Base-by-base conservation (phyloP, 2,113 vertebrate genomes). In the Scopus umbretta region DNA sequence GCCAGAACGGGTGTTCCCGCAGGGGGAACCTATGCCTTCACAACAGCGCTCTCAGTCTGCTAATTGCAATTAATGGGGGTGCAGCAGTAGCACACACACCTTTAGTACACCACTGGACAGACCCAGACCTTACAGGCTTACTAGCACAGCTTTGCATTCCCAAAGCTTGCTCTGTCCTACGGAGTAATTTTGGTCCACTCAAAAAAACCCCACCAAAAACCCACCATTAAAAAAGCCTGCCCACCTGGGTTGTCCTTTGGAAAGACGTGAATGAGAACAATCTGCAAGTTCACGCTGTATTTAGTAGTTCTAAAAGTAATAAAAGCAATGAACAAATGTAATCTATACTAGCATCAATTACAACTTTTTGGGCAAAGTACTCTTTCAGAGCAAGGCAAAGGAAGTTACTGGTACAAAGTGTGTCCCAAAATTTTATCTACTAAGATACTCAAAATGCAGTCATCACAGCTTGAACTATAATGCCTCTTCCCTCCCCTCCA, bases 1-100 rank as follows among this genome's bases (percentile, higher is more conserved):
- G 1, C 38, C 76, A 62, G 47, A 65, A 58, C 0, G 1, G 21
- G 30, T 1, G 0, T 10, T 85, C 62, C 20, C 2, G 0, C 25
- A 38, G 38, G 18, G 32, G 30, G n/a, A n/a, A n/a, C 49, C 55
- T 19, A 0, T 16, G 36, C 55, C 84, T 74, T n/a, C 47, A 6
- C 30, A 53, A 32, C 47, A 52, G 68, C 30, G 5, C 36, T 40
- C 50, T 30, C 2, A 0, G 26, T 47, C 26, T 30, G 13, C 29
- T n/a, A 34, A 32, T 18, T 42, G 40, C 52, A 45, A 9, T 25
- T 55, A 66, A 17, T 7, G 50, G 40, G 21, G 32, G 34, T 58
- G 62, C 43, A 53, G 70, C 63, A 75, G 55, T 56, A 50, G 30
- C 63, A 43, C 25, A 43, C 25, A 21, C 7, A 25, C 19, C 40